These are phyloP conservation scores for Acromyrmex charruanus DNA, from an alignment of 1,140 invertebrate genomes.

Conservation along the genomic window DNA sequence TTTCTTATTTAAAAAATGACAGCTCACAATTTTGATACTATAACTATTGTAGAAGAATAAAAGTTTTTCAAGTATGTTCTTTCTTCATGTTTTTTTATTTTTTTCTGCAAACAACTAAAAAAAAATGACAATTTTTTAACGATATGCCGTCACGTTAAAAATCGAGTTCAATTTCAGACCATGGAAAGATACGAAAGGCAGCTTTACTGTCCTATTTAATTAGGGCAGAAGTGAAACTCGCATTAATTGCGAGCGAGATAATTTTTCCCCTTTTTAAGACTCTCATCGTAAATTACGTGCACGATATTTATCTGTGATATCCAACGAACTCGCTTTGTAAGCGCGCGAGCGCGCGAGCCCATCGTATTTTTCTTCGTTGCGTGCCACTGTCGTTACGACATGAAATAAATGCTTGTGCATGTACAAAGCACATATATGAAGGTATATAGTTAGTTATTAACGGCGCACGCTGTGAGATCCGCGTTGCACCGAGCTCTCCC, in stretches of 20 bases:
- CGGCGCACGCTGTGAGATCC: neutral
- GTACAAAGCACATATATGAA: neutral
- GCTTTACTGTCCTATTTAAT: conserved; percentile 13
- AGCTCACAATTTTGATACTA: too few relatives aligned
- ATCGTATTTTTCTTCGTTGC: conserved; percentile 45
- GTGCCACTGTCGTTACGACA: conserved; percentile 36
- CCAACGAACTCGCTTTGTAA: neutral
- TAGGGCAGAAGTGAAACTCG: conserved; percentile 28
- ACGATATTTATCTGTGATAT: conserved; percentile 16
- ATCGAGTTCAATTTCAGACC: neutral
- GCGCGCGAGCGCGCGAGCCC: neutral
- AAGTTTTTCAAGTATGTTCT: too few relatives aligned
- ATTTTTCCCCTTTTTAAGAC: conserved; percentile 24
- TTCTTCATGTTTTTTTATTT: too few relatives aligned
- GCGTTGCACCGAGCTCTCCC: conserved; percentile 1
- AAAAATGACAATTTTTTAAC: too few relatives aligned
- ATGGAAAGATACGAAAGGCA: neutral
- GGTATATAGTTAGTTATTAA: conserved; percentile 31
- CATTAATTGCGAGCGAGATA: conserved; percentile 16
- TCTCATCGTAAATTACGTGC: conserved; percentile 26
- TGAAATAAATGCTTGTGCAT: conserved; percentile 36
- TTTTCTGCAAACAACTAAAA: too few relatives aligned
- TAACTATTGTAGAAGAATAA: too few relatives aligned
- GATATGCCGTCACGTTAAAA: neutral
- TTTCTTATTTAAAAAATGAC: too few relatives aligned